These are phyloP conservation scores for Cryptoprocta ferox DNA, from an alignment of 2,797 vertebrate species.

Conservation along the genomic window DNA sequence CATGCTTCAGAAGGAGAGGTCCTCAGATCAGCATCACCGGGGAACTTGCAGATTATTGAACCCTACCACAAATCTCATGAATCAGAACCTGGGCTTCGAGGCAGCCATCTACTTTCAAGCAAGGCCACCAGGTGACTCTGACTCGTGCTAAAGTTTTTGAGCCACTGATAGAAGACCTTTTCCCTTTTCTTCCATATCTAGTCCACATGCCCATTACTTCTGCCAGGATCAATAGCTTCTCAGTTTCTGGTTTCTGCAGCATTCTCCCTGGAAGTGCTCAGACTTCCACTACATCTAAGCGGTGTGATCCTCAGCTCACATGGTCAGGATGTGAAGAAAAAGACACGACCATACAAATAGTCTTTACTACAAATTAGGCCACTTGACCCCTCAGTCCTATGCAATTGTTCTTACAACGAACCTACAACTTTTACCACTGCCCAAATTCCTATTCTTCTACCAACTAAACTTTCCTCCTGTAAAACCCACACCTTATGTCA, in stretches of 20 bases:
- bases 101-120: not conserved
- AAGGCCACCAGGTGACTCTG: not conserved
- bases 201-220: not conserved
- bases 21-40: not conserved
- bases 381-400: not conserved
- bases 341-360: not conserved
- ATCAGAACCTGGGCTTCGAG: not conserved
- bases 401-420: not conserved
- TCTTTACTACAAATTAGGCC: not conserved
- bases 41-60: not conserved
- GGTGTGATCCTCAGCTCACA: not conserved
- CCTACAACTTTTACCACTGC: not conserved
- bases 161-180: not conserved
- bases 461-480: not conserved
- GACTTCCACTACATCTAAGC: not conserved
- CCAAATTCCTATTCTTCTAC: not conserved
- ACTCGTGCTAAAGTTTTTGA: not conserved
- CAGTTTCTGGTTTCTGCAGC: not conserved
- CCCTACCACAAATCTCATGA: not conserved
- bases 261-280: not conserved
- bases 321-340: not conserved
- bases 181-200: not conserved
- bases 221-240: not conserved
- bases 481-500: not conserved
- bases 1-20: not conserved